phyloP scores from a whole-genome alignment of 2,113 vertebrate genomes.

The Eretmochelys imbricata region DNA sequence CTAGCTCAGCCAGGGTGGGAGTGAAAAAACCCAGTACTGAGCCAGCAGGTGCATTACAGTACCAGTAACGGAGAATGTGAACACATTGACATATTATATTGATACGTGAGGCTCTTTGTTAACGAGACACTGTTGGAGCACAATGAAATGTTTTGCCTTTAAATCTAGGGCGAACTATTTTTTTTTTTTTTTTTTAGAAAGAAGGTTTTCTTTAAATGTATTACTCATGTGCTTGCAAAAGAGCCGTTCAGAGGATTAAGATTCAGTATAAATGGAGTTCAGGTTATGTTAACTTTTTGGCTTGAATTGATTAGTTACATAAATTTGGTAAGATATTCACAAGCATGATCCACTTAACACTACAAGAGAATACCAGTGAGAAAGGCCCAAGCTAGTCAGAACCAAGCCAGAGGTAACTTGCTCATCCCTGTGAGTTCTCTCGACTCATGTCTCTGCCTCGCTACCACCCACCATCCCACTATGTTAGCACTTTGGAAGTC shows the following conservation, averaged over 20 bases:
- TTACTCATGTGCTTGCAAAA: constrained; percentile 7
- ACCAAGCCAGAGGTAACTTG: not conserved
- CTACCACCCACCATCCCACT: not conserved
- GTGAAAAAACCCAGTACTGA: not conserved
- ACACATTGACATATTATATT: not conserved
- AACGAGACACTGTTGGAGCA: not conserved
- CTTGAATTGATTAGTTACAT: not conserved
- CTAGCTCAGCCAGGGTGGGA: not conserved
- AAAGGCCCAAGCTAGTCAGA: not conserved
- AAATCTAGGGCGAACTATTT: not conserved
- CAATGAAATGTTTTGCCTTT: not conserved
- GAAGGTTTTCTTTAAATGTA: not conserved
- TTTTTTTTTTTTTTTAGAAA: not conserved
- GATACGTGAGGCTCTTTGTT: not conserved
- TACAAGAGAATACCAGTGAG: not conserved
- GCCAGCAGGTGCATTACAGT: not conserved
- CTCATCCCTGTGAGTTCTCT: constrained; percentile 5
- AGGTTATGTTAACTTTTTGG: constrained; percentile 30
- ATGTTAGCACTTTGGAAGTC: not conserved
- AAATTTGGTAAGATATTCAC: constrained; percentile 47
- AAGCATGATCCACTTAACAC: constrained; percentile 41
- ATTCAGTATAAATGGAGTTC: constrained; percentile 37
- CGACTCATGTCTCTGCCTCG: not conserved
- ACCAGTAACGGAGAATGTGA: not conserved
- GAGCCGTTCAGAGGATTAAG: not conserved